A percentile compares a stretch with the other conserved stretches of the same genome.
phyloP scores from a whole-genome alignment of 2,888 invertebrate species.

The Pterostichus niger region DNA sequence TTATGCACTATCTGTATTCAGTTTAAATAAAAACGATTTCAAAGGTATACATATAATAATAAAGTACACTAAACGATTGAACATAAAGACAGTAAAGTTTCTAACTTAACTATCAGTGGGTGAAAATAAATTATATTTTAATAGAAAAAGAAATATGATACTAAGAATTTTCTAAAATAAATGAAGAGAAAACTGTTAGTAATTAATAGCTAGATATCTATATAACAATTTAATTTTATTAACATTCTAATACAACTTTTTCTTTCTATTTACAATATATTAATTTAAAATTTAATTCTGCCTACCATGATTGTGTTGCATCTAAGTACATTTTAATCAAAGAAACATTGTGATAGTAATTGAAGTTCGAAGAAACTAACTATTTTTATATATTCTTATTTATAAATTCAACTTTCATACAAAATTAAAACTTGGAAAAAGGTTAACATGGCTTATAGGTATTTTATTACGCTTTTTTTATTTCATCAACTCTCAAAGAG shows the following conservation, averaged over 20 bases:
- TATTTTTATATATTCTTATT: too few species aligned
- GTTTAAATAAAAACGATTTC: neutral
- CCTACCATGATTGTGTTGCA: neutral
- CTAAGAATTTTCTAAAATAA: conserved; percentile 41
- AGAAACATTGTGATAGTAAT: too few species aligned
- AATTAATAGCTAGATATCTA: conserved; percentile 19
- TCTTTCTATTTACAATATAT: conserved; percentile 27
- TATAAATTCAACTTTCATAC: too few species aligned
- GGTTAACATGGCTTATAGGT: too few species aligned
- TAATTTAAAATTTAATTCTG: neutral
- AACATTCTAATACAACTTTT: conserved; percentile 37
- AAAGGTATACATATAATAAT: conserved; percentile 8
- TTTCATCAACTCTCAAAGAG: too few species aligned
- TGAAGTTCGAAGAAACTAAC: too few species aligned
- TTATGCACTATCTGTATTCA: conserved; percentile 1
- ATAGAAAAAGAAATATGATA: conserved; percentile 37
- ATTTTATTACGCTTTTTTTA: too few species aligned
- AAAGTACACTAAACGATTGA: neutral
- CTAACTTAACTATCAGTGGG: conserved; percentile 25
- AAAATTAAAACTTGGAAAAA: too few species aligned
- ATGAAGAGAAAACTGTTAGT: conserved; percentile 43
- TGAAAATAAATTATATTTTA: conserved; percentile 39
- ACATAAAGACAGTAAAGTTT: conserved; percentile 25
- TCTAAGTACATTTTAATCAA: neutral
- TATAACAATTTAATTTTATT: conserved; percentile 38